Evolutionary conservation across 2,888 invertebrate genomes (phyloP).

Genomic region (Clostera curtula): DNA sequence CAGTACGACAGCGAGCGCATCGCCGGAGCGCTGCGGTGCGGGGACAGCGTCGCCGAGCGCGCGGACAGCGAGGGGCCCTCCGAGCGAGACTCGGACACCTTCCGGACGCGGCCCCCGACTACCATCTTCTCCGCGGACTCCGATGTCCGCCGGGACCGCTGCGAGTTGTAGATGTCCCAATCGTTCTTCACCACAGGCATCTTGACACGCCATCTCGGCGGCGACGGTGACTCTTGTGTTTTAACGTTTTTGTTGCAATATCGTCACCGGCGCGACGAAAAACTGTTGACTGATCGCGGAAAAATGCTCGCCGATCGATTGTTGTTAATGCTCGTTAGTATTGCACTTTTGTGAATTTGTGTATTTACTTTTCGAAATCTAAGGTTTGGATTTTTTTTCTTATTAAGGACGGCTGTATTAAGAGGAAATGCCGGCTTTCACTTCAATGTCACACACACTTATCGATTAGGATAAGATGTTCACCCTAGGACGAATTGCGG

Average conservation of each 20-base stretch:
- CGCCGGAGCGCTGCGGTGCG: slow-evolving; percentile 80
- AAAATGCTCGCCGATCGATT: slow-evolving; percentile 44
- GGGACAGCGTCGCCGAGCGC: slow-evolving; percentile 69
- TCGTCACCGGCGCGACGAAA: slow-evolving; percentile 33
- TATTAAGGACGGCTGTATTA: slow-evolving; percentile 18
- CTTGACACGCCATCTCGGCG: slow-evolving; percentile 92
- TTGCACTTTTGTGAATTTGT: slow-evolving; percentile 24
- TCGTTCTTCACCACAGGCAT: slow-evolving; percentile 96
- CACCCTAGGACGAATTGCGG: slow-evolving; percentile 66
- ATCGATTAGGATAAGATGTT: slow-evolving; percentile 53
- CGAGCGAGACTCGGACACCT: slow-evolving; percentile 84
- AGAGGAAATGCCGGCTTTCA: slow-evolving; percentile 50
- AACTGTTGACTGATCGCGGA: slow-evolving; percentile 29
- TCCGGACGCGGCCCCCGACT: slow-evolving; percentile 72
- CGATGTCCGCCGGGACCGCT: slow-evolving; percentile 83
- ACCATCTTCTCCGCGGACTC: slow-evolving; percentile 75
- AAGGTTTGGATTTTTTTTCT: slow-evolving; percentile 28
- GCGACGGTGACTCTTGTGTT: slow-evolving; percentile 51
- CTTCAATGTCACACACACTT: slow-evolving; percentile 60
- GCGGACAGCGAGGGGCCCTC: slow-evolving; percentile 82
- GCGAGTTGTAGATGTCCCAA: slow-evolving; percentile 93
- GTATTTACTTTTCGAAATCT: slow-evolving; percentile 23
- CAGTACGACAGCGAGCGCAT: slow-evolving; percentile 75
- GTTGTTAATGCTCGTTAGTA: slow-evolving; percentile 24
- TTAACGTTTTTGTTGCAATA: slow-evolving; percentile 61